Percentiles rank a stretch among this genome's conserved stretches.
Evolutionary conservation across 2,888 invertebrate species (phyloP).

Genomic region (Philhelius pedissequus): DNA sequence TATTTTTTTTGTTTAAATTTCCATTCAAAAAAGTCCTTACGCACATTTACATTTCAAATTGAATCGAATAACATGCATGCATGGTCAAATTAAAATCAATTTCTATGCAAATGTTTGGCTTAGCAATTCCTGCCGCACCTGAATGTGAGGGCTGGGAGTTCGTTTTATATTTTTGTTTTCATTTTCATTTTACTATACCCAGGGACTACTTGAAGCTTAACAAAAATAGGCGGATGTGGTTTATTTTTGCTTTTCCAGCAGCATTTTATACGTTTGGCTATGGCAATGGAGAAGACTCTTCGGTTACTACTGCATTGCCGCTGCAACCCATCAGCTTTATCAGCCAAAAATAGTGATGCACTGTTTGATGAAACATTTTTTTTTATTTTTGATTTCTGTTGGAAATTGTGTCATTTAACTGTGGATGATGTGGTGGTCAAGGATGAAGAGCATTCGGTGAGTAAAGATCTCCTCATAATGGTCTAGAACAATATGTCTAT

Average conservation of each 20-base stretch:
- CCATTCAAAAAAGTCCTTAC: slow-evolving; percentile 17
- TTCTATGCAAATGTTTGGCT: slow-evolving; percentile 64
- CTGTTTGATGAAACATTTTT: slow-evolving; percentile 8
- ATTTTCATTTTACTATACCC: not conserved
- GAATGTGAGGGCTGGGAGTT: not conserved
- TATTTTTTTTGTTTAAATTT: not conserved
- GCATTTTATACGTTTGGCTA: slow-evolving; percentile 19
- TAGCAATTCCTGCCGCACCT: slow-evolving; percentile 43
- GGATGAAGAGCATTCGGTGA: not conserved
- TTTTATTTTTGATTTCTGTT: not conserved
- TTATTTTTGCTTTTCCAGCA: not conserved
- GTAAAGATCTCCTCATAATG: not conserved
- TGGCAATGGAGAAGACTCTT: not conserved
- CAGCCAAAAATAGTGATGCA: slow-evolving; percentile 2
- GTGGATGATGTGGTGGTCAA: not conserved
- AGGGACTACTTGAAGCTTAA: not conserved
- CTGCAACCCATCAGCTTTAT: not conserved
- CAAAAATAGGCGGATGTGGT: not conserved
- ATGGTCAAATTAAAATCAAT: slow-evolving; percentile 63
- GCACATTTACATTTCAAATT: slow-evolving; percentile 60
- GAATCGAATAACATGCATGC: slow-evolving; percentile 56
- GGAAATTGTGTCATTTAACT: not conserved
- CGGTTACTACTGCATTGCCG: slow-evolving; percentile 2
- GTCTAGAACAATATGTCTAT: not conserved
- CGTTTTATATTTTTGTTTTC: not conserved